phyloP scores from a whole-genome alignment of 2,888 invertebrate species.

The Lasioglossum lativentre region DNA sequence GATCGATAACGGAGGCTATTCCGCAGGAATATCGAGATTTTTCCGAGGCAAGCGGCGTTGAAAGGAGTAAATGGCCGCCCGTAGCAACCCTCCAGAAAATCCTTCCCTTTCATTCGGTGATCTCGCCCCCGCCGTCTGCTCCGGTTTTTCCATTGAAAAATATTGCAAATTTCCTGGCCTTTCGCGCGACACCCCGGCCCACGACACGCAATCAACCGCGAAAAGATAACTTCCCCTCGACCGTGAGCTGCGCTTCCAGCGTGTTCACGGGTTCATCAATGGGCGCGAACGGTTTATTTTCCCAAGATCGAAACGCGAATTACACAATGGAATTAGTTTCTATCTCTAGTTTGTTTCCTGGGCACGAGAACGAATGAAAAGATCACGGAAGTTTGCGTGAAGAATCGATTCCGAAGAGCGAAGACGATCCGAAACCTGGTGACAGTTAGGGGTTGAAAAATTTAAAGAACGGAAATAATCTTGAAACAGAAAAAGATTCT shows the following conservation, averaged over 20 bases:
- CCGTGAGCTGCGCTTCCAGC: constrained; percentile 55
- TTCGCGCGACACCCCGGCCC: constrained; percentile 46
- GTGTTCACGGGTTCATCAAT: constrained; percentile 25
- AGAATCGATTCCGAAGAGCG: too few species aligned
- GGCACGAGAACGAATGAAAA: not conserved
- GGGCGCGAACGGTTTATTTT: not conserved
- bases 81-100: constrained; percentile 51
- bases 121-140: constrained; percentile 14
- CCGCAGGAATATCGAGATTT: constrained; percentile 38
- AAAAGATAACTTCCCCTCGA: constrained; percentile 64
- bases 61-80: constrained; percentile 63
- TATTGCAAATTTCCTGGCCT: constrained; percentile 77
- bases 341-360: not conserved
- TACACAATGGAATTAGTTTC: not conserved
- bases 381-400: too few species aligned
- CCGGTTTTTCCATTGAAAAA: constrained; percentile 72
- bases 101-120: constrained; percentile 61
- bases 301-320: not conserved
- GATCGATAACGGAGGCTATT: constrained; percentile 38
- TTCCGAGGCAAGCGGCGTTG: constrained; percentile 44
- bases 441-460: not conserved
- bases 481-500: not conserved
- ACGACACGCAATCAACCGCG: constrained; percentile 61
- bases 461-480: not conserved
- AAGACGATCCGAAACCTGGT: not conserved